These are phyloP conservation scores for Parotia lawesii DNA, from an alignment of 2,113 vertebrate genomes.

Conservation along the genomic window DNA sequence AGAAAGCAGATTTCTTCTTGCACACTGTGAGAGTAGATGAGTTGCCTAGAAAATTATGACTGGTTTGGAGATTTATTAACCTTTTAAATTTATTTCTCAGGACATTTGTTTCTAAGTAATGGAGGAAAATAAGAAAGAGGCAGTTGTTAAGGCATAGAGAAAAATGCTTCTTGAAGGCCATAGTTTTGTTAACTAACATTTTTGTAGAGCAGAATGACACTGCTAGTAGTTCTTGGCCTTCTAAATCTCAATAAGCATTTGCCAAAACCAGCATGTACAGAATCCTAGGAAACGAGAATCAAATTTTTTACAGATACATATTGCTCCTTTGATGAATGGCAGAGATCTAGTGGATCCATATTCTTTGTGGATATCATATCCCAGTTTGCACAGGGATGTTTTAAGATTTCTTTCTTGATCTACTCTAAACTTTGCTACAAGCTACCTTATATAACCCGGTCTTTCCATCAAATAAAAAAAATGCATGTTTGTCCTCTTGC, in stretches of 20 bases:
- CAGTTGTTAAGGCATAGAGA: background rate
- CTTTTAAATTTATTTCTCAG: background rate
- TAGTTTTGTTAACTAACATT: background rate
- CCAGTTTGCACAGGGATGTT: rapidly evolving
- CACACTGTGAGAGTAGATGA: background rate
- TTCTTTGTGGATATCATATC: background rate
- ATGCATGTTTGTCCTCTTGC: background rate
- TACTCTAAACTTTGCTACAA: background rate
- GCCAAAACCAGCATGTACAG: background rate
- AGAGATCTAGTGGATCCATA: background rate
- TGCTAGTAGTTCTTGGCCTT: background rate
- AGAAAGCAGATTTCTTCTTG: background rate
- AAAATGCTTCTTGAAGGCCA: background rate
- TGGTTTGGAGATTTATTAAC: background rate
- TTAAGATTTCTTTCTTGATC: background rate
- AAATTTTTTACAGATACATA: background rate
- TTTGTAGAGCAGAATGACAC: background rate
- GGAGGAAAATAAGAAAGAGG: background rate
- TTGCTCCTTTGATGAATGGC: background rate
- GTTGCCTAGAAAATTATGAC: background rate
- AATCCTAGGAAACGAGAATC: background rate
- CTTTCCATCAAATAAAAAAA: background rate
- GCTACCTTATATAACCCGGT: background rate
- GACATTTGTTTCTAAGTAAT: background rate
- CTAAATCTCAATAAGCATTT: background rate